Evolutionary conservation across 1,140 invertebrate genomes (phyloP), one percentile per base, ranked within the genome.

Genomic region (Drosophila navojoa): DNA sequence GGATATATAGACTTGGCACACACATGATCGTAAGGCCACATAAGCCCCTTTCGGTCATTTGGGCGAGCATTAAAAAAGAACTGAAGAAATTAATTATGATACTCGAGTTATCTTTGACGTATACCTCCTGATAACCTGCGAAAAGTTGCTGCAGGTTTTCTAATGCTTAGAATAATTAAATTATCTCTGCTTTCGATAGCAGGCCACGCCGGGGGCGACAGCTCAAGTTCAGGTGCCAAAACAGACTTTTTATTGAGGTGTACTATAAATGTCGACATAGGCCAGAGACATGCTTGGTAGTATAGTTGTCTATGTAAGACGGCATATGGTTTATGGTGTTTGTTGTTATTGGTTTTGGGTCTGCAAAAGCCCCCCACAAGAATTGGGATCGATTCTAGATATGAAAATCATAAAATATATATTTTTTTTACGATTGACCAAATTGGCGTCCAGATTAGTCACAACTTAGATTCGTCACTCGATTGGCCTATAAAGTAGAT

Each of bases 51-150:
- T 38, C 35, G 11, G 35, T 38, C 35, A 11, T 10, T 38, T 38
- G 35, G 35, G 11, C 35, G 35, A 38, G 35, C 3, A 32, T 32
- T 32, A 32, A 32, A 38, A 38, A 11, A 38, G 32, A 42, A 29
- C 22, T 42, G 58, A 77, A 85, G 81, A 85, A 85, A 87, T 85
- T 85, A 85, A 85, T 85, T 85, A 85, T 85, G 81, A 85, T 77
- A 85, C 82, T 74, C 60, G 75, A 87, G 82, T 81, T 85, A 85
- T 85, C 81, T 85, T 81, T 78, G 63, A 84, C 80, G 54, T 79
- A 78, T 71, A 76, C 52, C 68, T 72, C 61, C 81, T 86, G 81
- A 85, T 85, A 73, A 73, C 71, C 52, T 60, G 63, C 61, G 4
- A 50, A 16, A 11, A 59, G 10, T 71, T 52, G 49, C 19, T 55